Conservation (phyloP, 2,113 vertebrate genomes). For the Rafetus swinhoei region DNA sequence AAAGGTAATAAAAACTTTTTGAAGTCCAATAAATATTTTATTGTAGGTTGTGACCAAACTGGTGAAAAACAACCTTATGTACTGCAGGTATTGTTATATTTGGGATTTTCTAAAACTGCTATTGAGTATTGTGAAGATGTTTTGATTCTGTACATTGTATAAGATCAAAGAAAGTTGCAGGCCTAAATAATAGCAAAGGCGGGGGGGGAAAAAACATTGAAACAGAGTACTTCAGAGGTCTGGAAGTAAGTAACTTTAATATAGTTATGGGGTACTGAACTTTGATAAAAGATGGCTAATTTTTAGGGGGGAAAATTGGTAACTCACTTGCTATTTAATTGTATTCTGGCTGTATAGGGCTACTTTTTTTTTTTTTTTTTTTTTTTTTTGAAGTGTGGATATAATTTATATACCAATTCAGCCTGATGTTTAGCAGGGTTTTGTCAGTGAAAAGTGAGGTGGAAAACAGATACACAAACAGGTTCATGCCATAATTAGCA, state of each 20-base stretch:
- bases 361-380: too few species aligned
- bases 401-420: neutral
- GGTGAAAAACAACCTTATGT: neutral
- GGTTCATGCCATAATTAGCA: neutral
- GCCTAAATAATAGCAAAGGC: neutral
- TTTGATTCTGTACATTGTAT: neutral
- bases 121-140: neutral
- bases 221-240: neutral
- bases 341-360: neutral
- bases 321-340: neutral
- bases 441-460: neutral
- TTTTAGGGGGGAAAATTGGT: neutral
- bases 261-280: neutral
- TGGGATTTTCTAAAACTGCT: neutral
- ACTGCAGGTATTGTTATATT: neutral
- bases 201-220: neutral
- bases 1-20: constrained; percentile 83
- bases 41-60: neutral
- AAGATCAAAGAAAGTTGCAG: neutral
- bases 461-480: neutral
- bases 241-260: neutral
- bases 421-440: neutral
- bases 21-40: neutral
- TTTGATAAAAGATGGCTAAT: neutral
- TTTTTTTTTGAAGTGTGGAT: neutral